Percentiles rank a stretch among this genome's conserved stretches.
phyloP scores from a whole-genome alignment of 2,113 vertebrate genomes.

The Pluvianellus socialis region DNA sequence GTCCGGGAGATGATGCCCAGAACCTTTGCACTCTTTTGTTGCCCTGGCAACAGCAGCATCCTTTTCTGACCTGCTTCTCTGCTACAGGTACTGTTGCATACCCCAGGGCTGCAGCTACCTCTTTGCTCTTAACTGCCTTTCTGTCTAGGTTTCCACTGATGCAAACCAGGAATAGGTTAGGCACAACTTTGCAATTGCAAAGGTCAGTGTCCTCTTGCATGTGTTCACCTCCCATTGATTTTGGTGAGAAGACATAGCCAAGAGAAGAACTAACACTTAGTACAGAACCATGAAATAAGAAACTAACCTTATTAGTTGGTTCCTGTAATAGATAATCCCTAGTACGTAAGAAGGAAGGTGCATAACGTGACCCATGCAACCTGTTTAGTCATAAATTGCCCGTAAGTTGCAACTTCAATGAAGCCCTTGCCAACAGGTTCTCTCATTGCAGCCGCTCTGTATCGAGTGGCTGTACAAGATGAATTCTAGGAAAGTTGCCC shows the following conservation, averaged over 20 bases:
- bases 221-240: not conserved
- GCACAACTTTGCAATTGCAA: not conserved
- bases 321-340: not conserved
- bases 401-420: not conserved
- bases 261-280: not conserved
- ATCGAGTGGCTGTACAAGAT: not conserved
- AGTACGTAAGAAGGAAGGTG: not conserved
- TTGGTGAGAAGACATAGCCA: not conserved
- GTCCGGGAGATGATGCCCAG: not conserved
- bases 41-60: not conserved
- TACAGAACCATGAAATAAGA: not conserved
- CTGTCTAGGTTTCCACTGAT: not conserved
- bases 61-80: not conserved
- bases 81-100: not conserved
- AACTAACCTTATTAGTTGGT: not conserved
- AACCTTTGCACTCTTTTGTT: not conserved
- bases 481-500: not conserved
- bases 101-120: not conserved
- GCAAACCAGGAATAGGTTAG: not conserved
- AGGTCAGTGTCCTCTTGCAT: not conserved
- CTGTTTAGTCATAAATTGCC: not conserved
- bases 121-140: not conserved
- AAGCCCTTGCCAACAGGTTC: not conserved
- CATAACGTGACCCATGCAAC: not conserved
- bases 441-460: not conserved